Evolutionary conservation across 2,888 invertebrate species (phyloP), one percentile per base, ranked within the genome.

Genomic region (Shargacucullia verbasci): DNA sequence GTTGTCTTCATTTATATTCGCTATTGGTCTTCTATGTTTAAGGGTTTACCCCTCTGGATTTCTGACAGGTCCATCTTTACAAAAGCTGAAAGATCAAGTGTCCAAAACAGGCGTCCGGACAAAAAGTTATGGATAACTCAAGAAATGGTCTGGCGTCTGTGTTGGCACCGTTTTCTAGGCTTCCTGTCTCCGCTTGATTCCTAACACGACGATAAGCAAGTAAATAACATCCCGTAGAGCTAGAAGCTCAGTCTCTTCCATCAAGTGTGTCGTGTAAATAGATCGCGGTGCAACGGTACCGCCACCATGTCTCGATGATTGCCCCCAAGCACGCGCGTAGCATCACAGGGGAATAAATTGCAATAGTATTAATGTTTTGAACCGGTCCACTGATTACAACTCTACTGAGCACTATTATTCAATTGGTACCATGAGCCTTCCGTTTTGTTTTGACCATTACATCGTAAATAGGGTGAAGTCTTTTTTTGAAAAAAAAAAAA

Each of bases 341-440:
- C 79, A 77, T 79, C 78, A 76, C 74, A 68, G 65, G 78, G 76
- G 83, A 85, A 88, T 86, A 89, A 87, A 89, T 89, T 88, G 89
- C 88, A 86, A 89, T 87, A 83, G 78, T 86, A 86, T 85, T 87
- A 85, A 87, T 86, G 81, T 76, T 84, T 78, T 76, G 82, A 86
- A 89, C 86, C 86, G 86, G 85, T 88, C 81, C 81, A 79, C 70
- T 85, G 88, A 89, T 89, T 88, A 83, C 83, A 73, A 79, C 77
- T 76, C 80, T 70, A 80, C 69, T 84, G 80, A 80, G 83, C 78
- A 80, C 78, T 79, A 84, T 86, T 86, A 88, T 87, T 87, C 86
- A 88, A 88, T 90, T 87, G 81, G 76, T 68, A 65, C 80, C 79
- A 81, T 76, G 78, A 79, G 76, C 74, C 76, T 66, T 63, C 69